Base-by-base conservation (phyloP, 1,140 invertebrate species). In the Drosophila lacertosa region DNA sequence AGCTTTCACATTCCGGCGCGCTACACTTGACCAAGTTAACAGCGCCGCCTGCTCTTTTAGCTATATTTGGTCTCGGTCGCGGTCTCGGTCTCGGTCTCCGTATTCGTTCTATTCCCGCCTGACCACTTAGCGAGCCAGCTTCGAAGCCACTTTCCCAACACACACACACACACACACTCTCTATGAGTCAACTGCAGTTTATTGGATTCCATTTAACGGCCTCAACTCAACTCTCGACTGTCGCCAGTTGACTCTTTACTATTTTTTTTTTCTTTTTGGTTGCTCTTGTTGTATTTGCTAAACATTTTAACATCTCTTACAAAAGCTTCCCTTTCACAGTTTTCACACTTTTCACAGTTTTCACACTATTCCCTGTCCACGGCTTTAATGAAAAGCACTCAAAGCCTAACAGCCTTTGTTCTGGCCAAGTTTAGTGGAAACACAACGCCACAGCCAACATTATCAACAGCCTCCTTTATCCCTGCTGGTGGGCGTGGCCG, bases 201-300 rank as follows among this genome's bases (percentile, higher is more conserved):
- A 86, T 86, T 86, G 82, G 68, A 81, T 88, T 66, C 68, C 73
- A 71, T 75, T 58, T 50, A 68, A 40, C 35, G 22, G 45, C 33
- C 54, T 55, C 37, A 13, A 37, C 54, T 55, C 37, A 13, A 37
- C 35, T 26, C 16, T 32, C 57, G 16, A 50, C 71, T 72, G 81
- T 80, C 72, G 77, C 42, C 81, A 60, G 65, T 65, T 60, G 58
- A 33, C 48, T 33, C 9, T 29, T 29, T 29, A n/a, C 16, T 39
- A 39, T 39, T 39, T 39, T 16, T 39, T 39, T 18, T 58, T 69
- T 76, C n/a, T n/a, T n/a, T n/a, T n/a, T n/a, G n/a, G n/a, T n/a
- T n/a, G n/a, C n/a, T n/a, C n/a, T n/a, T n/a, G n/a, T 76, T 81
- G 77, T 81, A 84, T 86, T 84, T 84, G 79, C 77, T 74, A 86